Evolutionary conservation across 2,797 vertebrate genomes (phyloP).

Genomic region (Labeo calbasu): DNA sequence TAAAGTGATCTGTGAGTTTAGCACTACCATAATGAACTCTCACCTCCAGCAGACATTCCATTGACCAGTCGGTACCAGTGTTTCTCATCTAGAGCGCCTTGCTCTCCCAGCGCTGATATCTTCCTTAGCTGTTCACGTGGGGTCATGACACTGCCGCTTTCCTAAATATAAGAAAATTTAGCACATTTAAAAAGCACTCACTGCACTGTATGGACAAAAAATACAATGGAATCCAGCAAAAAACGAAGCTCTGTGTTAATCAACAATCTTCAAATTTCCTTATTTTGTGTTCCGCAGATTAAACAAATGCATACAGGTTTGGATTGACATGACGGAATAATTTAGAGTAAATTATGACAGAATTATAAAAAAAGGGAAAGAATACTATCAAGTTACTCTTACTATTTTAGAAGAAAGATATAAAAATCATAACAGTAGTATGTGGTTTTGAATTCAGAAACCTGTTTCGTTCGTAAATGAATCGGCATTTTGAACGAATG

Average conservation of each 20-base stretch:
- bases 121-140: constrained; percentile 87
- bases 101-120: constrained; percentile 85
- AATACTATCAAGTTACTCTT: neutral
- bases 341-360: no score
- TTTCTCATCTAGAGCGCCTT: constrained; percentile 85
- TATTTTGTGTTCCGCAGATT: neutral
- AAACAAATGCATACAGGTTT: neutral
- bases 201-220: neutral
- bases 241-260: neutral
- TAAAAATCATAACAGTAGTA: neutral
- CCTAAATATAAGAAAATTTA: neutral
- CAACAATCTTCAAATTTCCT: neutral
- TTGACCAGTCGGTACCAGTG: constrained; percentile 86
- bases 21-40: constrained; percentile 49
- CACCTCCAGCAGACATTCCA: constrained; percentile 88
- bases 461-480: neutral
- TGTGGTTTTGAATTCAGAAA: neutral
- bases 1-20: neutral
- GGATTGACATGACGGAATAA: no score
- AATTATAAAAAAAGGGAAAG: neutral
- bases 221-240: no score
- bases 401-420: neutral
- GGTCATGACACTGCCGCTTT: constrained; percentile 79
- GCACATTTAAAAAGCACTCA: neutral
- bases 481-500: neutral